These are phyloP conservation scores for Centropus bengalensis DNA, from an alignment of 2,113 vertebrate genomes.

Conservation along the genomic window DNA sequence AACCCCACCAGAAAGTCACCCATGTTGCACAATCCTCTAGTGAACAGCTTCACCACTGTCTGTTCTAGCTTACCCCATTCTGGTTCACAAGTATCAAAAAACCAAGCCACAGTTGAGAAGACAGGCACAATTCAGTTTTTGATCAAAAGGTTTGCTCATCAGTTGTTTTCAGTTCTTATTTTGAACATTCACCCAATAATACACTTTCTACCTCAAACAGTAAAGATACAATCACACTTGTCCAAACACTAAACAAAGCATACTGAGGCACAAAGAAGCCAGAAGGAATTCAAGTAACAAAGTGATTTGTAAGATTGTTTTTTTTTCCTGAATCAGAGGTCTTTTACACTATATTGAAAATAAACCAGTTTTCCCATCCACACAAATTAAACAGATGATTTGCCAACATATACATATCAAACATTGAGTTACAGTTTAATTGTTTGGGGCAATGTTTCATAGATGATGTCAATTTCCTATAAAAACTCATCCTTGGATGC, in stretches of 20 bases:
- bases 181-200: background rate
- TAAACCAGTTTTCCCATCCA: constrained; percentile 19
- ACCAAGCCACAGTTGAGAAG: background rate
- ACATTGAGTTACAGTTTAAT: constrained; percentile 38
- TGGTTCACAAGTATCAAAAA: background rate
- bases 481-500: constrained; percentile 49
- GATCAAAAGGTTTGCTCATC: background rate
- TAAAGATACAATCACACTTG: constrained; percentile 17
- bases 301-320: constrained; percentile 8
- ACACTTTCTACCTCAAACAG: background rate
- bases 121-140: background rate
- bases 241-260: background rate
- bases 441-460: constrained; percentile 21
- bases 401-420: constrained; percentile 31
- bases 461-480: constrained; percentile 47
- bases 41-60: background rate
- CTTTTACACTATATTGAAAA: constrained; percentile 11
- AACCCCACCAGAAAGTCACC: background rate
- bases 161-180: constrained; percentile 15
- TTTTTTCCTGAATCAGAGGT: background rate
- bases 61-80: background rate
- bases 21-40: background rate
- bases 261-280: constrained; percentile 49
- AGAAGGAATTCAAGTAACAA: constrained; percentile 25
- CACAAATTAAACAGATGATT: constrained; percentile 53